phyloP scores from a whole-genome alignment of 53 echinoderm and acorn worm species.

The Mesocentrotus franciscanus region DNA sequence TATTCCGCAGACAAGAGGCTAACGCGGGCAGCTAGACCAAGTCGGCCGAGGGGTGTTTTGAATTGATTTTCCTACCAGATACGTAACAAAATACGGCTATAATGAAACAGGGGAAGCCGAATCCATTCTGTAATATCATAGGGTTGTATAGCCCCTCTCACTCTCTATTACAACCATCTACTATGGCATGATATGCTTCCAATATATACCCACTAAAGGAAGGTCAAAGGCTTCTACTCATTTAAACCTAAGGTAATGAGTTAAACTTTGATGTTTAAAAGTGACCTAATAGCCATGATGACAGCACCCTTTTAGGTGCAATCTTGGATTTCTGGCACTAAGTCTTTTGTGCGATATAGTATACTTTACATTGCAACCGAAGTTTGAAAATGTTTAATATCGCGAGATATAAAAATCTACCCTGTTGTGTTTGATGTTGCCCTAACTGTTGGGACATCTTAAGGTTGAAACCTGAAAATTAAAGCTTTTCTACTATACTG shows the following conservation, averaged over 20 bases:
- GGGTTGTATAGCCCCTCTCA: neutral
- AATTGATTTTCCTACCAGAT: conserved; percentile 51
- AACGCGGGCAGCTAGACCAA: neutral
- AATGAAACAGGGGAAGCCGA: neutral
- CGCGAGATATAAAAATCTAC: neutral
- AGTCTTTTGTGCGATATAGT: no score
- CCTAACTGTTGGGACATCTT: neutral
- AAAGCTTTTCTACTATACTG: no score
- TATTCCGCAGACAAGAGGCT: neutral
- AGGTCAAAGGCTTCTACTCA: neutral
- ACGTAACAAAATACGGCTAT: conserved; percentile 44
- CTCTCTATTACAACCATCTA: neutral
- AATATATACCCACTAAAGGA: neutral
- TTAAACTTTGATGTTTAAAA: neutral
- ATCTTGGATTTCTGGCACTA: no score
- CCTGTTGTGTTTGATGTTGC: neutral
- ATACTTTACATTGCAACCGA: no score
- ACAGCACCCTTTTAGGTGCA: no score
- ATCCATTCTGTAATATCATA: conserved; percentile 11
- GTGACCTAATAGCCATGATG: neutral
- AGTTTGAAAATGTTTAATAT: no score
- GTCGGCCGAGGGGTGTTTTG: conserved; percentile 44
- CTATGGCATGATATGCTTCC: neutral
- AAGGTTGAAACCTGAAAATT: no score
- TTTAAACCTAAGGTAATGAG: neutral